phyloP scores from a whole-genome alignment of 1,140 invertebrate species.

The Pantala flavescens region DNA sequence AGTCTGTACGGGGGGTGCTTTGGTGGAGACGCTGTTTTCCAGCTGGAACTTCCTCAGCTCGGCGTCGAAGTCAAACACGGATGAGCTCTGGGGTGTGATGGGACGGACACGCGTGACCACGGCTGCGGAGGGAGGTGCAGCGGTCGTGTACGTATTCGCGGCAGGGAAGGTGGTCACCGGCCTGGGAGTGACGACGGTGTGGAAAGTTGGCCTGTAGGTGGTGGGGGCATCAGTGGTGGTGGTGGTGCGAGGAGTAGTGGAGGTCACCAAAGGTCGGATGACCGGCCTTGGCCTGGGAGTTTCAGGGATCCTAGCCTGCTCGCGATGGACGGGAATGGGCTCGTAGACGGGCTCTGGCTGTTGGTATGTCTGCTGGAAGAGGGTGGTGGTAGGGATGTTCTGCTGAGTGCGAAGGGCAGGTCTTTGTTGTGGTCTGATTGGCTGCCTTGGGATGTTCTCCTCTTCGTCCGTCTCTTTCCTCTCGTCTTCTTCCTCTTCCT shows the following conservation, averaged over 20 bases:
- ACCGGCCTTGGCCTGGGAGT: constrained; percentile 17
- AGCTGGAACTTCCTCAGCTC: constrained; percentile 67
- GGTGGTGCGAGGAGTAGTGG: constrained; percentile 41
- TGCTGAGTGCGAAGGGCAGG: constrained; percentile 31
- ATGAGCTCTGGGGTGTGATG: constrained; percentile 29
- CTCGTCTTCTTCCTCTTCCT: constrained; percentile 51
- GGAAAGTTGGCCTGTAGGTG: constrained; percentile 48
- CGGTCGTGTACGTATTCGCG: constrained; percentile 12
- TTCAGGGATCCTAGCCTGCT: constrained; percentile 27
- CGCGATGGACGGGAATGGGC: too few species aligned
- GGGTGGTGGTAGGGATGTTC: constrained; percentile 43
- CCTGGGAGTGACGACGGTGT: constrained; percentile 47
- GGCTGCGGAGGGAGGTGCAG: constrained; percentile 33
- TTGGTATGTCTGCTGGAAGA: constrained; percentile 52
- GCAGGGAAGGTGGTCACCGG: constrained; percentile 35
- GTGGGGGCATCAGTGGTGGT: constrained; percentile 46
- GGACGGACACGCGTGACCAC: constrained; percentile 33
- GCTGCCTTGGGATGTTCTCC: constrained; percentile 35
- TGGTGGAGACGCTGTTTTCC: constrained; percentile 51
- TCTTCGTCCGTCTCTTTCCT: constrained; percentile 36
- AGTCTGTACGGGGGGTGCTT: constrained; percentile 17
- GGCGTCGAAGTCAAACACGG: constrained; percentile 54
- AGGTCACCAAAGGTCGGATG: constrained; percentile 35
- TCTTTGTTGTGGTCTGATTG: constrained; percentile 31
- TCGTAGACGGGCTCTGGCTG: constrained; percentile 32